A percentile compares a stretch with the other conserved stretches of the same genome.
phyloP scores from a whole-genome alignment of 2,888 invertebrate species.

The Drosophila affinis region DNA sequence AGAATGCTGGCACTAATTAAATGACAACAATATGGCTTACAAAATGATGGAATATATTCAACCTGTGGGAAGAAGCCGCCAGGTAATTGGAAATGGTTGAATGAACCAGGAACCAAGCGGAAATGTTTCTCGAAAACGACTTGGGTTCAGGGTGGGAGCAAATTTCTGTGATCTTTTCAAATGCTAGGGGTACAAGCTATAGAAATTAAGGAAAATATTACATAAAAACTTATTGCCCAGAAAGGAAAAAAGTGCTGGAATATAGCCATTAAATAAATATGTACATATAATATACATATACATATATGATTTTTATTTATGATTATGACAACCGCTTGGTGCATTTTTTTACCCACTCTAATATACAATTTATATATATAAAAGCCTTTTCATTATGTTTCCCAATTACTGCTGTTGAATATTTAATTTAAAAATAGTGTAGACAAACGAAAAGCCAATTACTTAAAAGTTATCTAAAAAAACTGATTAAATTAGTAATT shows the following conservation, averaged over 20 bases:
- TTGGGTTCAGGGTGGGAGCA: not conserved
- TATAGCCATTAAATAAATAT: not conserved
- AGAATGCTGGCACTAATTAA: slow-evolving; percentile 57
- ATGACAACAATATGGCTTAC: slow-evolving; percentile 44
- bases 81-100: slow-evolving; percentile 22
- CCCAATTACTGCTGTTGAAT: too few species aligned
- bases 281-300: not conserved
- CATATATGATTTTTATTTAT: slow-evolving; percentile 5
- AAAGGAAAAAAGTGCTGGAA: not conserved
- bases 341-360: too few species aligned
- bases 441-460: not conserved
- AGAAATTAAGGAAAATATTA: too few species aligned
- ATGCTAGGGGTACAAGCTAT: not conserved
- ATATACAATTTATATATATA: too few species aligned
- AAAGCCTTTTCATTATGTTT: too few species aligned
- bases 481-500: not conserved
- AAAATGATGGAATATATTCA: slow-evolving; percentile 19
- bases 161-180: not conserved
- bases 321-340: too few species aligned
- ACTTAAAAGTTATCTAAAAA: not conserved
- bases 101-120: slow-evolving; percentile 19
- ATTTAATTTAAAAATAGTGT: not conserved
- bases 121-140: slow-evolving; percentile 6
- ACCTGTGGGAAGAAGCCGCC: slow-evolving; percentile 5
- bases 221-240: too few species aligned